Conservation (phyloP, 2,888 invertebrate species). For the Leptopilina syphax region DNA sequence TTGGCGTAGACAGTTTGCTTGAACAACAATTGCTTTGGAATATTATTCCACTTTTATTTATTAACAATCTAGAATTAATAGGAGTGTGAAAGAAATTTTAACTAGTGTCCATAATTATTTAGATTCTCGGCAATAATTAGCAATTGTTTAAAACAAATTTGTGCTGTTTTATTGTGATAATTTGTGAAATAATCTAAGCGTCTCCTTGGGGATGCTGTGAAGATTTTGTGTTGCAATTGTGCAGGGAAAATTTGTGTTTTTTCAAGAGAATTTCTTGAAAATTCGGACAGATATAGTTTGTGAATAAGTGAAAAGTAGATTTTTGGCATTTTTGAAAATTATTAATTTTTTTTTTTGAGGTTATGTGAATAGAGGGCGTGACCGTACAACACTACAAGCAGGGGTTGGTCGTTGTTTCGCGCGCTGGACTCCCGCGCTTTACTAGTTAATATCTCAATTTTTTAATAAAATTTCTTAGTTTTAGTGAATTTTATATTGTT, state of each 20-base stretch:
- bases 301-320: not conserved
- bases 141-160: not conserved
- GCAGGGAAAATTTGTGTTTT: not conserved
- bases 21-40: not conserved
- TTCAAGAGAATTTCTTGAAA: not conserved
- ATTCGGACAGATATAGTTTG: not conserved
- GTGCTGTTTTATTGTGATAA: slow-evolving; percentile 47
- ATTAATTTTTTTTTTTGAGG: slow-evolving; percentile 59
- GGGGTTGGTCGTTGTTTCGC: slow-evolving; percentile 73
- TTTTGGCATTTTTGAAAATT: slow-evolving; percentile 15
- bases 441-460: slow-evolving; percentile 58
- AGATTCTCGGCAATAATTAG: not conserved
- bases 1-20: not conserved
- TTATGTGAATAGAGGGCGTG: slow-evolving; percentile 75
- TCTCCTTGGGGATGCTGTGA: slow-evolving; percentile 51
- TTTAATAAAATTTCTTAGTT: slow-evolving; percentile 43
- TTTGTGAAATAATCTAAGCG: slow-evolving; percentile 31
- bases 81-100: not conserved
- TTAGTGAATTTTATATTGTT: not conserved
- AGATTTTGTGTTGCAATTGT: not conserved
- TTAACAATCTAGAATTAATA: not conserved
- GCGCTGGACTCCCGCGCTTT: slow-evolving; percentile 74
- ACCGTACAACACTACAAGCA: slow-evolving; percentile 61
- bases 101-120: not conserved
- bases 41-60: slow-evolving; percentile 8